Base-by-base conservation (phyloP, 2,888 invertebrate species). In the Ctenicera cuprea region DNA sequence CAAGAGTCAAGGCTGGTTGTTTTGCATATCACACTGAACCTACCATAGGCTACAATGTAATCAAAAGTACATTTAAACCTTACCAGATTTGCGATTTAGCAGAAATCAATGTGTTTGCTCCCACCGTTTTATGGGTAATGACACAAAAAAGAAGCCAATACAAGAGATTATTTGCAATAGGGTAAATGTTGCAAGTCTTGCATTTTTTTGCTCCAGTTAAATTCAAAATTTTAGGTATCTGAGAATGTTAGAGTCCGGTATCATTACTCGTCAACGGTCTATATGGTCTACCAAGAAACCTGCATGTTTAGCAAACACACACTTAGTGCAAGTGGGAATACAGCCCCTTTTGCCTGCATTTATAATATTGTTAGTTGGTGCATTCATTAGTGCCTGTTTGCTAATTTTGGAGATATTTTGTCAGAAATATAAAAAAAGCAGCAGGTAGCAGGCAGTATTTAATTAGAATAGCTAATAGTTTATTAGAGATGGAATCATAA, bases 1-100 rank as follows among this genome's bases (percentile, higher is more conserved):
- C 84, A 0, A 85, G 82, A 78, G 81, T 90, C 0, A 87, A 87
- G 76, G 74, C 78, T 0, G 89, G 89, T 85, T 89, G 88, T 0
- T 87, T 84, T 61, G 87, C 86, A 11, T 87, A 85, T 75, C 85
- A 86, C 45, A 83, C 84, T 0, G 86, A 86, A 78, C 70, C 83
- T 8, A 81, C 81, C 0, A 82, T 80, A 0, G 85, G 82, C n/a
- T 87, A 87, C 77, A 82, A 84, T 7, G 80, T 86, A n/a, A 84
- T 87, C 33, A 75, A 82, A 52, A 76, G 76, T 7, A 83, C 82
- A 3, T 87, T 85, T 74, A 71, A 78, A 9, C 83, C 83, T 52
- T 75, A 79, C 30, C 80, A 80, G 7, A 83, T 86, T 48, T 87
- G 87, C 63, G 84, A 86, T 69, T 77, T 87, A 52, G 80, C 81